These are phyloP conservation scores for Ictalurus punctatus DNA, from an alignment of 2,113 vertebrate species.

Conservation along the genomic window DNA sequence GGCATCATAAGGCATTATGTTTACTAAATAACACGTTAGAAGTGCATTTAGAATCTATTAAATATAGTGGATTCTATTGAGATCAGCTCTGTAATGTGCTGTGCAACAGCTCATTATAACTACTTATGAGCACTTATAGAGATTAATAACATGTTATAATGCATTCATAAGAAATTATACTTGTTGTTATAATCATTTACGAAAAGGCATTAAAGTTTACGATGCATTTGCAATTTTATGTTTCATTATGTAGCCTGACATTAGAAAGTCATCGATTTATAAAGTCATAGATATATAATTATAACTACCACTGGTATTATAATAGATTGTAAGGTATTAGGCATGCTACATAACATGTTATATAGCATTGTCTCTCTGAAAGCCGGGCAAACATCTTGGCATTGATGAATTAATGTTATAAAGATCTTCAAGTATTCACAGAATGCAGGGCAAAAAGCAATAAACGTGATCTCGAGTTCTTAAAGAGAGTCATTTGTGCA, in stretches of 20 bases:
- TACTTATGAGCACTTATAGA: background rate
- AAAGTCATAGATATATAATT: background rate
- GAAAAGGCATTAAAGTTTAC: background rate
- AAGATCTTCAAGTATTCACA: background rate
- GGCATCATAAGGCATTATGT: background rate
- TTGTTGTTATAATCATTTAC: background rate
- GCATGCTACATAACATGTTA: background rate
- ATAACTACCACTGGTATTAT: background rate
- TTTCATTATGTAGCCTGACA: background rate
- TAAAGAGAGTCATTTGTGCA: conserved; percentile 27
- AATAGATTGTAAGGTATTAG: background rate
- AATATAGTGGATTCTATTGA: no score
- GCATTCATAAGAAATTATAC: background rate
- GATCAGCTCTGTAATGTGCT: background rate
- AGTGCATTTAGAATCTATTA: background rate
- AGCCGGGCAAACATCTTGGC: background rate
- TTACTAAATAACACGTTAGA: background rate
- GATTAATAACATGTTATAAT: background rate
- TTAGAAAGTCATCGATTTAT: background rate
- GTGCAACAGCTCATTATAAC: background rate
- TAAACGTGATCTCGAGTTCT: conserved; percentile 27
- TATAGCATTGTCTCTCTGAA: background rate
- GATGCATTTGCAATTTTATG: background rate
- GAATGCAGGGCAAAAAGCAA: background rate
- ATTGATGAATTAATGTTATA: background rate